Percentiles rank a stretch among this genome's conserved stretches.
Evolutionary conservation across 92 coral and sea anemone species (phyloP).

Genomic region (Isaurus tuberculatus): DNA sequence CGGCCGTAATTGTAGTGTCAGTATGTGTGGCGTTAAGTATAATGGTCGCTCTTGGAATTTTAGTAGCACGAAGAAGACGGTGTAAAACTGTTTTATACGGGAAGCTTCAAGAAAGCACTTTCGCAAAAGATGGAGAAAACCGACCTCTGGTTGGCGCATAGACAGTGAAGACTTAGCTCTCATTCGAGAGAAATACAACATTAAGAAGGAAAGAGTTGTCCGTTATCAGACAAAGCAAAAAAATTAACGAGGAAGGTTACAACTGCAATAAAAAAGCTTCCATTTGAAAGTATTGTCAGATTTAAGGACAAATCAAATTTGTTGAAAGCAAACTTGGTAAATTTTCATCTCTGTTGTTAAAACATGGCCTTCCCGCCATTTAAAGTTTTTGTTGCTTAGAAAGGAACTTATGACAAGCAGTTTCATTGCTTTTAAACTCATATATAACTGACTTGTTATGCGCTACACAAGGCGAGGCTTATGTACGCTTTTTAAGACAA

Average conservation of each 20-base stretch:
- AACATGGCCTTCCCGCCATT: slow-evolving; percentile 7
- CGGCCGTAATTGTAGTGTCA: slow-evolving; percentile 3
- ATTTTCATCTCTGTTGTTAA: neutral
- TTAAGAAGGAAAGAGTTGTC: neutral
- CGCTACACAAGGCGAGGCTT: too few species aligned
- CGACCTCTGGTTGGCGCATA: slow-evolving; percentile 12
- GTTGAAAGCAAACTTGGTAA: neutral
- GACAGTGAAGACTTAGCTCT: neutral
- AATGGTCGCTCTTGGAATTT: neutral
- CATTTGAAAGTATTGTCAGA: neutral
- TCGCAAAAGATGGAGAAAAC: slow-evolving; percentile 12
- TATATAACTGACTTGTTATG: too few species aligned
- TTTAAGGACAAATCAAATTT: neutral
- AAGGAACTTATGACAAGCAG: too few species aligned
- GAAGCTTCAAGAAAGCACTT: slow-evolving; percentile 14
- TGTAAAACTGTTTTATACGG: neutral
- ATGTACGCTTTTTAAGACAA: too few species aligned
- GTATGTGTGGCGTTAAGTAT: slow-evolving; percentile 31
- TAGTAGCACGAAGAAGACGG: neutral
- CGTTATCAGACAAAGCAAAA: neutral
- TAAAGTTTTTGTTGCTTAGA: neutral
- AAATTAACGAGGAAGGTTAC: neutral
- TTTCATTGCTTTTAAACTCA: too few species aligned
- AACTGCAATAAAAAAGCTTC: neutral
- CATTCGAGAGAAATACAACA: neutral